These are phyloP conservation scores for Emydocephalus ijimae DNA, from an alignment of 2,113 vertebrate genomes.

Conservation along the genomic window DNA sequence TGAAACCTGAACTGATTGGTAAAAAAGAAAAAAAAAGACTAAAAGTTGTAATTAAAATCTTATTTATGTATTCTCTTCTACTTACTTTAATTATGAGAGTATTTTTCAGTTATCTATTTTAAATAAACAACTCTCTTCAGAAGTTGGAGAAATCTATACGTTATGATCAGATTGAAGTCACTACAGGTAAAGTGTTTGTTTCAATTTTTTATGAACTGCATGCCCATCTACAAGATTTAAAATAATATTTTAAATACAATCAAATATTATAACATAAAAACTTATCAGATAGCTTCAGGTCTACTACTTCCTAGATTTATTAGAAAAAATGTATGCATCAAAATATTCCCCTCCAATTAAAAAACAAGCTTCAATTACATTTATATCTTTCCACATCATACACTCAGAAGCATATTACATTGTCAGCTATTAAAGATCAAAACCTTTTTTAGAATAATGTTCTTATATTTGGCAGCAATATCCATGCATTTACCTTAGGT, in stretches of 20 bases:
- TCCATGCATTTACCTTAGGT: conserved; percentile 16
- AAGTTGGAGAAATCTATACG: neutral
- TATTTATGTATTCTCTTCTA: neutral
- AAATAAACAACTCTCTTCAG: neutral
- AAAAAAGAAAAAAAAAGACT: neutral
- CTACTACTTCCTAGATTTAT: neutral
- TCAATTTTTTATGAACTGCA: neutral
- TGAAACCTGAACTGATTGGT: neutral
- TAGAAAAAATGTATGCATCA: neutral
- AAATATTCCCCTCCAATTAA: neutral
- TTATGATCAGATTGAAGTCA: neutral
- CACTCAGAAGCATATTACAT: neutral
- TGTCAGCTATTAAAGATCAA: neutral
- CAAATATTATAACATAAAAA: neutral
- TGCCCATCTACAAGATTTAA: neutral
- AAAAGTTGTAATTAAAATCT: neutral
- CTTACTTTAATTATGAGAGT: neutral
- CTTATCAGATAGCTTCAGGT: neutral
- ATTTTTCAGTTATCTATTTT: neutral
- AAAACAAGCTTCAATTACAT: neutral
- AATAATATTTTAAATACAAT: neutral
- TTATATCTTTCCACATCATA: neutral
- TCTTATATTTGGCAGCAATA: neutral
- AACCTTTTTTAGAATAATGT: conserved; percentile 1
- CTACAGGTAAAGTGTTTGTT: neutral